Conservation (phyloP, 2,888 invertebrate genomes). For the Morinoia aosen region DNA sequence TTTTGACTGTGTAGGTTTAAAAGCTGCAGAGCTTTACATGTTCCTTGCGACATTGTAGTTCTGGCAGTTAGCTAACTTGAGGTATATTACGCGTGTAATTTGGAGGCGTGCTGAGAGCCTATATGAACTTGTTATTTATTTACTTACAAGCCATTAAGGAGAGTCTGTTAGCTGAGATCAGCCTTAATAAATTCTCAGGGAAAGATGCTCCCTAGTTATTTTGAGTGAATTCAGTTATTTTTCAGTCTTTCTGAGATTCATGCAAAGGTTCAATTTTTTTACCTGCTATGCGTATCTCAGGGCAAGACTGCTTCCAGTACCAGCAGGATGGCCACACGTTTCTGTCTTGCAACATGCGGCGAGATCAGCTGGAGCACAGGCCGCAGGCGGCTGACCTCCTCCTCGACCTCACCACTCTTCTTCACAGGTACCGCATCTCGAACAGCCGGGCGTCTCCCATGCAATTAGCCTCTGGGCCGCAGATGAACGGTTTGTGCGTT, state of each 20-base stretch:
- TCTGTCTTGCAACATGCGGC: constrained; percentile 68
- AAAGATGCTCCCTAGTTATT: not conserved
- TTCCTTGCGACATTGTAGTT: not conserved
- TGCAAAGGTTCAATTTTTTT: not conserved
- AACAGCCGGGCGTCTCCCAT: not conserved
- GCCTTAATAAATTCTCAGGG: no score
- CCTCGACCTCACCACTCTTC: constrained; percentile 67
- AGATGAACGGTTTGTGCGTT: not conserved
- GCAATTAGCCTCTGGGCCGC: not conserved
- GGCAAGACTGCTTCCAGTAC: constrained; percentile 69
- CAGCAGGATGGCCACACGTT: constrained; percentile 68
- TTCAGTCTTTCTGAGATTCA: not conserved
- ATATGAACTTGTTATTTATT: not conserved
- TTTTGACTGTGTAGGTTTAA: no score
- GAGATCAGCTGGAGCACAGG: constrained; percentile 66
- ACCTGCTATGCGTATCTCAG: constrained; percentile 48
- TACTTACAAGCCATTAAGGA: not conserved
- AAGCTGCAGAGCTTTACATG: no score
- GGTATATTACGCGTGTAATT: not conserved
- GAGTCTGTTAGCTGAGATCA: no score
- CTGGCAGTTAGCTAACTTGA: not conserved
- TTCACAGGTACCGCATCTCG: constrained; percentile 54
- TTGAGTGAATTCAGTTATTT: not conserved
- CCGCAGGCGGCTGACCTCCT: constrained; percentile 67
- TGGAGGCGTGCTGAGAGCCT: not conserved